Evolutionary conservation across 2,888 invertebrate genomes (phyloP), one percentile per base, ranked within the genome.

Genomic region (Hypselothyrea guttata): DNA sequence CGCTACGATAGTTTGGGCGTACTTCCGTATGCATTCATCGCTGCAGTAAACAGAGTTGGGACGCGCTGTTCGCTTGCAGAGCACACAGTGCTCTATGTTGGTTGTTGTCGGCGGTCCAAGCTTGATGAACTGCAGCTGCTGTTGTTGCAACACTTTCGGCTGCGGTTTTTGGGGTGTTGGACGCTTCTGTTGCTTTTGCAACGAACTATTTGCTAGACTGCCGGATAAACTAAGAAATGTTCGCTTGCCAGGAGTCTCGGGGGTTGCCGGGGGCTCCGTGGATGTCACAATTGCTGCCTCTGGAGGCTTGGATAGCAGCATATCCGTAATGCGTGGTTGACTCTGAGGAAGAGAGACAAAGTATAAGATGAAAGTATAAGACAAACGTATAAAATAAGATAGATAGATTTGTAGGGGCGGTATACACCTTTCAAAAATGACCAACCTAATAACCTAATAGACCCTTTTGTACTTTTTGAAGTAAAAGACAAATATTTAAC

Each of bases 31-130:
- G 88, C 98, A 98, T 28, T 93, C 92, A 83, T 97, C 95, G 79
- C 96, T 95, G 89, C 98, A 98, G 89, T 96, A 98, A 75, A 97
- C 95, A 49, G 95, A 95, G 84, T 94, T 94, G n/a, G 92, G 91
- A n/a, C 95, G 92, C 0, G 95, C 93, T 8, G 65, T 11, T 12
- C 93, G 93, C 84, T 94, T 94, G 87, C 96, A 96, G 9, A 95
- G 95, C 44, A 96, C 94, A 85, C 96, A 96, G 18, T n/a, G n/a
- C n/a, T n/a, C n/a, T n/a, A n/a, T n/a, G n/a, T n/a, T n/a, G n/a
- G 8, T 58, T 70, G 7, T 35, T 38, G 31, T 33, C 11, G 4
- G n/a, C 22, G 22, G 22, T 22, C 60, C 58, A 8, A 82, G 61
- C 54, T 86, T 88, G 11, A 81, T 57, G 2, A 84, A 71, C 13